These are phyloP conservation scores for Phasia obesa DNA, from an alignment of 2,888 invertebrate species.

Conservation along the genomic window DNA sequence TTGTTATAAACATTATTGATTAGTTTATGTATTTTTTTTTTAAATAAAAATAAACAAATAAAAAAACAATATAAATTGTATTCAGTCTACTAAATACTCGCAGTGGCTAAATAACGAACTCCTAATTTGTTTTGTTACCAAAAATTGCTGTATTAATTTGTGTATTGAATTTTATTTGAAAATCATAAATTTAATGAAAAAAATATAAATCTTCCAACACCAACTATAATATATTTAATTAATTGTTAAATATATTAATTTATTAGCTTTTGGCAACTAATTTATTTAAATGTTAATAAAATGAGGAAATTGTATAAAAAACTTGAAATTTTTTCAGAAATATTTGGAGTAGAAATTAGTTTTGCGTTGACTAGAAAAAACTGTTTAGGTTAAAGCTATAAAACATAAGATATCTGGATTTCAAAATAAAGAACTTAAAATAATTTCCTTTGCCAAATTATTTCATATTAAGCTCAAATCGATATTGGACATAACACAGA, in stretches of 20 bases:
- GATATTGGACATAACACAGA: too few species aligned
- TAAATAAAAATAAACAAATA: slow-evolving; percentile 34
- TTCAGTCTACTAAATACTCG: neutral
- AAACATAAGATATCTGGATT: too few species aligned
- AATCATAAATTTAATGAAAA: slow-evolving; percentile 46
- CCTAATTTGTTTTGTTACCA: neutral
- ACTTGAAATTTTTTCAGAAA: neutral
- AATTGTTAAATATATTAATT: slow-evolving; percentile 16
- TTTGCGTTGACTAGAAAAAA: too few species aligned
- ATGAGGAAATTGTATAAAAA: too few species aligned
- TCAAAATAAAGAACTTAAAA: too few species aligned
- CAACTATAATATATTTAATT: slow-evolving; percentile 33
- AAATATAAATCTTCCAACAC: slow-evolving; percentile 38
- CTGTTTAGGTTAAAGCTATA: too few species aligned
- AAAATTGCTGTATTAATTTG: neutral
- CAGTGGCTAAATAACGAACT: neutral
- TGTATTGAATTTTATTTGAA: slow-evolving; percentile 27
- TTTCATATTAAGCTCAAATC: too few species aligned
- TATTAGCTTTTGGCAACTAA: neutral
- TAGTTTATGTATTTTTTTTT: slow-evolving; percentile 14
- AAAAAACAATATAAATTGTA: slow-evolving; percentile 24
- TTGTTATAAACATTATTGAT: slow-evolving; percentile 44
- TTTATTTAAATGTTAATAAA: slow-evolving; percentile 4
- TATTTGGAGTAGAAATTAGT: too few species aligned
- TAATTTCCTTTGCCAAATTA: too few species aligned